Base-by-base conservation (phyloP, 2,113 vertebrate species). In the Dolichotis patagonum region DNA sequence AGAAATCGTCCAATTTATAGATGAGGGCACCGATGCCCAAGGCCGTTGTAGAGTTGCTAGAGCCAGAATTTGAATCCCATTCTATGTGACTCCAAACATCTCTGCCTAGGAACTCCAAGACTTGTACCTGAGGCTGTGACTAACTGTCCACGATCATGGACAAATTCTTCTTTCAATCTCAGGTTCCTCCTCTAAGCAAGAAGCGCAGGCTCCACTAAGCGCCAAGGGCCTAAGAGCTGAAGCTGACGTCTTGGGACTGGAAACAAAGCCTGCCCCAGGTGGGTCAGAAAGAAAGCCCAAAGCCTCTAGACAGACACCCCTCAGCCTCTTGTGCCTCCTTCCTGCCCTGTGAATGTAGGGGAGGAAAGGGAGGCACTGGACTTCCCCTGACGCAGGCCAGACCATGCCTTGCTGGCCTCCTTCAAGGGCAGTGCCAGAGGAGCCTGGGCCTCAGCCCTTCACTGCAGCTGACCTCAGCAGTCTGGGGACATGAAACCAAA, bases 221-320 rank as follows among this genome's bases (percentile, higher is more conserved):
- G 1, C 41, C 0, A 5, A 63, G 22, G 56, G 38, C 6, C 75
- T 62, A 78, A 38, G 58, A 92, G 65, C 38, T 60, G 65, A n/a
- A 81, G 60, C 65, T 69, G 65, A 95, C 71, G 73, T 92, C 49
- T 52, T 38, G 26, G 71, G 30, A 93, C 88, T 91, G 35, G 85
- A 60, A 93, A 67, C 63, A 85, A 56, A 0, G 2, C 7, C 28
- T 38, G n/a, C 58, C 52, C 0, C 26, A 9, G 32, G 52, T 77
- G 82, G 85, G 85, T 90, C 88, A 85, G 85, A 94, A 89, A 77
- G 62, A 60, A 90, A 80, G 71, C 46, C 56, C 77, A 52, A 16
- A 62, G 16, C 75, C 17, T 49, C 82, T 77, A 38, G 84, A 63
- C 28, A 20, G 3, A 82, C 0, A 3, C 32, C 65, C 62, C 0